Conservation (phyloP, 2,797 vertebrate species). For the Ctenopoma multispine region DNA sequence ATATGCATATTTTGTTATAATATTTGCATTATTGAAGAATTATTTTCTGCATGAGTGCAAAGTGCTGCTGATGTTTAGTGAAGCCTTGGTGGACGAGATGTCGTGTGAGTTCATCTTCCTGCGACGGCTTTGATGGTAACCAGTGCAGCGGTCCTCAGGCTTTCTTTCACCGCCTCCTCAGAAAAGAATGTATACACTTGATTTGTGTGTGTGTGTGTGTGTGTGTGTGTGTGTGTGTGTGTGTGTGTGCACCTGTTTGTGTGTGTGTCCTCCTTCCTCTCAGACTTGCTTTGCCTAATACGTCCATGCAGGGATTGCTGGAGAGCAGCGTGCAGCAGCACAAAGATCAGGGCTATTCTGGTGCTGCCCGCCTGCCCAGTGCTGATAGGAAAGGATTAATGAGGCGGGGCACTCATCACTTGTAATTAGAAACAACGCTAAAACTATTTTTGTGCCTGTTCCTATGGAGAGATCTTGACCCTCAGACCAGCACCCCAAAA, state of each 20-base stretch:
- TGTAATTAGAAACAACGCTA: constrained; percentile 92
- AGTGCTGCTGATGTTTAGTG: constrained; percentile 38
- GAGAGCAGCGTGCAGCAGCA: constrained; percentile 80
- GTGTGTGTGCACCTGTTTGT: constrained; percentile 17
- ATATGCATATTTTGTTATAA: background rate
- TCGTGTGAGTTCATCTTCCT: constrained; percentile 49
- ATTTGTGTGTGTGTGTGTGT: constrained; percentile 31
- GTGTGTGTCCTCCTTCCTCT: constrained; percentile 77
- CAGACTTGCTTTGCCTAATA: constrained; percentile 86
- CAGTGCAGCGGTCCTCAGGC: constrained; percentile 54
- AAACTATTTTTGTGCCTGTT: constrained; percentile 89
- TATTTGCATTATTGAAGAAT: background rate
- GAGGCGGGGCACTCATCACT: constrained; percentile 88
- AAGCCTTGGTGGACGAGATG: constrained; percentile 29
- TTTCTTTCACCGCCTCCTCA: constrained; percentile 71
- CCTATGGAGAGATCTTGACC: constrained; percentile 88
- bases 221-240: constrained; percentile 42
- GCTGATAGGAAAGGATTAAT: constrained; percentile 93
- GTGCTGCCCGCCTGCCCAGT: constrained; percentile 83
- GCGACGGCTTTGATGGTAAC: constrained; percentile 64
- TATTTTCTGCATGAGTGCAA: constrained; percentile 36
- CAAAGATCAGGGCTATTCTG: constrained; percentile 93
- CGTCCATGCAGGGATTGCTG: constrained; percentile 82
- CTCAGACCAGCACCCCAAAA: constrained; percentile 67
- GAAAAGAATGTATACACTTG: constrained; percentile 51